These are phyloP conservation scores for Columba guinea DNA, from an alignment of 2,797 vertebrate genomes.

Conservation along the genomic window DNA sequence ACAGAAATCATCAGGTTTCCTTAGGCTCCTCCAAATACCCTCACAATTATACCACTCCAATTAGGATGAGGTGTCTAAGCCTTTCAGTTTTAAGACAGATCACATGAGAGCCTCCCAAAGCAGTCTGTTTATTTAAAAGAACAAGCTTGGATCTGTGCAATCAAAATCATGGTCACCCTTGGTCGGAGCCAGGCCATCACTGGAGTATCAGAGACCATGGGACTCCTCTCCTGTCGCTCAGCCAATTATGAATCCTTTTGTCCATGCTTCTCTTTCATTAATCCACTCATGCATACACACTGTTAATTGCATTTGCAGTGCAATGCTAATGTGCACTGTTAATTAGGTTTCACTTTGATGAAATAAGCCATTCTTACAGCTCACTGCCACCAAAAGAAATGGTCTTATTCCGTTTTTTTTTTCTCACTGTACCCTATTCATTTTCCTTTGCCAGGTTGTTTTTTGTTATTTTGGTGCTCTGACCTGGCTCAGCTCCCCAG, in stretches of 20 bases:
- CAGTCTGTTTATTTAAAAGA: background rate
- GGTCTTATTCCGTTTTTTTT: background rate
- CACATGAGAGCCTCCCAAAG: background rate
- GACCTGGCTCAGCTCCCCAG: background rate
- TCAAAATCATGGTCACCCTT: background rate
- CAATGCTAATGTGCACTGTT: background rate
- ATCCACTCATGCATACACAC: background rate
- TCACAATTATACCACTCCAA: background rate
- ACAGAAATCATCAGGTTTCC: background rate
- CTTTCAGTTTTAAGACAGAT: constrained; percentile 14
- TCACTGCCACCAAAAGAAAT: constrained; percentile 50
- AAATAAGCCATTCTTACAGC: constrained; percentile 51
- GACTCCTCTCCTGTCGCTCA: background rate
- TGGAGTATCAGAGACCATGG: background rate
- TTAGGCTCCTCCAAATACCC: background rate
- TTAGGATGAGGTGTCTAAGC: constrained; percentile 17
- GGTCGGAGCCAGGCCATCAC: constrained; percentile 12
- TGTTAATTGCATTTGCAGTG: constrained; percentile 51
- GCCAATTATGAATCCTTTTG: constrained; percentile 39
- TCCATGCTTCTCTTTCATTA: constrained; percentile 8
- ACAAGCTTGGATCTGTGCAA: background rate
- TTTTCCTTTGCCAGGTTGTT: constrained; percentile 20
- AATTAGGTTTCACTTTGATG: constrained; percentile 56
- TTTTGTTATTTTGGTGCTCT: constrained; percentile 14
- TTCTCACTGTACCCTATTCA: background rate